A percentile compares a stretch with the other conserved stretches of the same genome.
Evolutionary conservation across 2,888 invertebrate genomes (phyloP).

Genomic region (Drosophila parthenogenetica): DNA sequence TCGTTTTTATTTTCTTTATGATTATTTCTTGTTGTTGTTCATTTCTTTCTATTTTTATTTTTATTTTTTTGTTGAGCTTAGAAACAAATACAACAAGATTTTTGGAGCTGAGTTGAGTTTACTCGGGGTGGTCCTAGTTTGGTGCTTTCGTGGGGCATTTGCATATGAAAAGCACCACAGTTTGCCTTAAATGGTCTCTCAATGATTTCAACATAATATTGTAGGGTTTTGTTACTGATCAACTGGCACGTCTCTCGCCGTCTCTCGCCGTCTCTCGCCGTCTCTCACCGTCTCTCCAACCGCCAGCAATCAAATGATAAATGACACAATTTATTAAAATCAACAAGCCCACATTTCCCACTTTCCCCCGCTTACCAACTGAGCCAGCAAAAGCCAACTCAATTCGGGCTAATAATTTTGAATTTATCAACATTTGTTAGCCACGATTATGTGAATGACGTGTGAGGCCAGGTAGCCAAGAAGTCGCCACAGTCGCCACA

Average conservation of each 20-base stretch:
- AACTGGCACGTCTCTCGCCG: background rate
- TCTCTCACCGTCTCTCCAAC: no score
- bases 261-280: background rate
- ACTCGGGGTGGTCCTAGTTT: slow-evolving; percentile 62
- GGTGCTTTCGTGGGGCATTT: slow-evolving; percentile 51
- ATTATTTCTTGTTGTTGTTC: background rate
- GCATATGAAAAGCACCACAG: slow-evolving; percentile 72
- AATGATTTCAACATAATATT: slow-evolving; percentile 82
- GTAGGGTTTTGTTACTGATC: slow-evolving; percentile 59
- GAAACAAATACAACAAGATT: slow-evolving; percentile 12
- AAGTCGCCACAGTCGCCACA: slow-evolving; percentile 64
- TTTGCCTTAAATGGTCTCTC: slow-evolving; percentile 74
- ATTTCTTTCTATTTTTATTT: background rate
- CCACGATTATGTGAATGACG: slow-evolving; percentile 79
- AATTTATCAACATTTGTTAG: slow-evolving; percentile 82
- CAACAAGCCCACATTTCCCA: slow-evolving; percentile 58
- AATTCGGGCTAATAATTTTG: slow-evolving; percentile 72
- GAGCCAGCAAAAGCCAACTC: slow-evolving; percentile 18
- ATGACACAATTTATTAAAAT: slow-evolving; percentile 79
- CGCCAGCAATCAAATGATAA: slow-evolving; percentile 61
- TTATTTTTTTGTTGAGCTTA: background rate
- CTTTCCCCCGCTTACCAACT: slow-evolving; percentile 36
- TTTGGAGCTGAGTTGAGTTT: slow-evolving; percentile 23
- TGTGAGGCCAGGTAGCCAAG: slow-evolving; percentile 73
- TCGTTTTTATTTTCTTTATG: background rate